Base-by-base conservation (phyloP, 2,113 vertebrate genomes). In the Trogon melanurus region DNA sequence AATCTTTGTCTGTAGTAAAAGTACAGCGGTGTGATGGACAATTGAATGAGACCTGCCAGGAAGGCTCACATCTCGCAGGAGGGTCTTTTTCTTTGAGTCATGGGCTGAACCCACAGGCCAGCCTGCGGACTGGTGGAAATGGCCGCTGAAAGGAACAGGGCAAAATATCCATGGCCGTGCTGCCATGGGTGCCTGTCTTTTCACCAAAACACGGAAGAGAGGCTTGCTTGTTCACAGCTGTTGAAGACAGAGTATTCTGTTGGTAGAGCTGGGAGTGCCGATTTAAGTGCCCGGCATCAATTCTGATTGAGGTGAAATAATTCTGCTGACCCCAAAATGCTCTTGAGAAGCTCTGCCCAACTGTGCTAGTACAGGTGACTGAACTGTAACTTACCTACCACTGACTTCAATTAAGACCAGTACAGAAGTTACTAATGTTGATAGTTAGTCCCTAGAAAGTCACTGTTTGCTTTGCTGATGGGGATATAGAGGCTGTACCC, bases 241-340 rank as follows among this genome's bases (percentile, higher is more conserved):
- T 60, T 94, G 86, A 85, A 75, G 62, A 53, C 75, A 18, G 45
- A 76, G 47, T 50, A 41, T 45, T 86, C 64, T 60, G 8, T 79
- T 73, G 58, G 32, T 25, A 14, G n/a, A 44, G 34, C 1, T 53
- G 29, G 41, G 34, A 70, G 38, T 7, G n/a, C 6, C 0, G 0
- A 19, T 66, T 67, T 41, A 32, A 60, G 23, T 74, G 75, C 5
- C 34, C 29, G 2, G 3, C 36, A 47, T 36, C 10, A 30, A 2
- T 71, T 81, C 36, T 64, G 61, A 18, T 13, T 26, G 65, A 83
- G 57, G 21, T 44, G 2, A 67, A 38, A 71, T 81, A n/a, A 36
- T 69, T 85, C 21, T 81, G 20, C 32, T 51, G 18, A 38, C 51
- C 44, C 9, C 58, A 18, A 95, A 64, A 64, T 48, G 30, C n/a